Base-by-base conservation (phyloP, 2,113 vertebrate genomes). In the Dryoscopus gambensis region DNA sequence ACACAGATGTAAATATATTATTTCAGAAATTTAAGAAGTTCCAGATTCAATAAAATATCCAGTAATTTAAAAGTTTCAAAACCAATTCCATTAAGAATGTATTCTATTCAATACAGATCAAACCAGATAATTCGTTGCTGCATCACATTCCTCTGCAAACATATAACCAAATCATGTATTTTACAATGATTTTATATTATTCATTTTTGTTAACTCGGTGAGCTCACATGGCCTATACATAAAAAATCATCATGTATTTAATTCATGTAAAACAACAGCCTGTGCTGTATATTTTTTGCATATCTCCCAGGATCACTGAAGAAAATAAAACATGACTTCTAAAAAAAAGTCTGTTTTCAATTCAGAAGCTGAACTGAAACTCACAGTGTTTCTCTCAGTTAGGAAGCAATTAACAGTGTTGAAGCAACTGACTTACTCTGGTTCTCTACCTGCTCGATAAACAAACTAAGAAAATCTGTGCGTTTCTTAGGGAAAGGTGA, bases 281-380 rank as follows among this genome's bases (percentile, higher is more conserved):
- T 79, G 28, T 56, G 39, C 33, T 75, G 17, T 13, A 69, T 16
- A 65, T 12, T 37, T 31, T 85, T 88, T 52, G 75, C 59, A 24
- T 35, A 49, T 90, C 35, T 55, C 44, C 33, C 35, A 86, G 50
- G 33, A 80, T 50, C 46, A 77, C 37, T 40, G 17, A 73, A 82
- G 37, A 90, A 87, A 88, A 79, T 11, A 24, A 78, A 76, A 86
- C 33, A 33, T 3, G 3, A 87, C 15, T 78, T 95, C 8, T 2
- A 37, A 16, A 57, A 77, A 77, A 68, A 50, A 37, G 13, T 11
- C 5, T 67, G 12, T 5, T 37, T 90, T 79, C 70, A 75, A 74
- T 57, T 87, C 30, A 90, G 67, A 95, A 95, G 42, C n/a, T 52
- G 67, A 90, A 65, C 56, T 90, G 68, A 95, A 94, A 91, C 42